Evolutionary conservation across 2,888 invertebrate genomes (phyloP), one percentile per base, ranked within the genome.

Genomic region (Tyria jacobaeae): DNA sequence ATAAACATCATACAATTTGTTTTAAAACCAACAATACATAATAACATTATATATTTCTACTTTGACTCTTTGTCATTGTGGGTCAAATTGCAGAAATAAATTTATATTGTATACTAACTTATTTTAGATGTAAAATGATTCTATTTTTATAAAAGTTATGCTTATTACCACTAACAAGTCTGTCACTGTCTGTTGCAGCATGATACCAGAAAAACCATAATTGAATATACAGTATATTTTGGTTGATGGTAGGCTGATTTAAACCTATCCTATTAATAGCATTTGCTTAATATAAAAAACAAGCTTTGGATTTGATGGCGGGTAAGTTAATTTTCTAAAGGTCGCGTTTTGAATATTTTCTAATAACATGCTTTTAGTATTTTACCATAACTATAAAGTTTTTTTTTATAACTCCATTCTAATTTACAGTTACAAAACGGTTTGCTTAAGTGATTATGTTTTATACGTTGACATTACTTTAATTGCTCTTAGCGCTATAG

Each of bases 321-420:
- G 54, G 47, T 64, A 65, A 67, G 63, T 60, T 49, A 48, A 62
- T 68, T 59, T 57, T 9, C 27, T 27, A 60, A 64, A 64, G 57
- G 57, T 63, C 35, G 39, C n/a, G n/a, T n/a, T n/a, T n/a, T n/a
- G n/a, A n/a, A n/a, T n/a, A n/a, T n/a, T n/a, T n/a, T n/a, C n/a
- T n/a, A n/a, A n/a, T n/a, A n/a, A n/a, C n/a, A n/a, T n/a, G n/a
- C n/a, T n/a, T n/a, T n/a, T n/a, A n/a, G n/a, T n/a, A n/a, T n/a
- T n/a, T n/a, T n/a, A n/a, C n/a, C n/a, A n/a, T n/a, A 17, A 31
- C 54, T 62, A 68, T 64, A 60, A 52, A 21, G 37, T 3, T 51
- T 68, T 59, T n/a, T 70, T 68, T 64, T 57, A 65, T 56, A 51
- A 57, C 61, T 24, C 53, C 37, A 60, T 68, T 59, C 64, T 62